phyloP scores from a whole-genome alignment of 2,888 invertebrate species.

The Caenorhabditis imperialis region DNA sequence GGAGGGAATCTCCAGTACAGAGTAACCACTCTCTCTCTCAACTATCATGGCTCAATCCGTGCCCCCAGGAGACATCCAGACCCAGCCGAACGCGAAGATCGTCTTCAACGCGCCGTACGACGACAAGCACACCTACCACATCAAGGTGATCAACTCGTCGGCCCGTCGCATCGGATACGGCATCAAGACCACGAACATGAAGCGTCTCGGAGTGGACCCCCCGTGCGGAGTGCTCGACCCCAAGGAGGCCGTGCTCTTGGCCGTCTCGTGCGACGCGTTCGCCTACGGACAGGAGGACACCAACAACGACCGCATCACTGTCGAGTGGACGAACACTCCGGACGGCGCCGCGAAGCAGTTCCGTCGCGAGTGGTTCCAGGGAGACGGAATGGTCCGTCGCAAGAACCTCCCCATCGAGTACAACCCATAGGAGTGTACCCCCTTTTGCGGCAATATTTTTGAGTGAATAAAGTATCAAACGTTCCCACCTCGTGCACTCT shows the following conservation, averaged over 20 bases:
- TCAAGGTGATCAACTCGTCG: slow-evolving; percentile 66
- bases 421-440: no score
- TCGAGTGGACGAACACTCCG: slow-evolving; percentile 67
- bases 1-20: no score
- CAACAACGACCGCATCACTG: slow-evolving; percentile 52
- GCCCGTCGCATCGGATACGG: slow-evolving; percentile 67
- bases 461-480: no score
- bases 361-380: slow-evolving; percentile 72
- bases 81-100: slow-evolving; percentile 64
- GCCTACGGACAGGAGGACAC: slow-evolving; percentile 53
- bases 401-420: slow-evolving; percentile 63
- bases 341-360: slow-evolving; percentile 68
- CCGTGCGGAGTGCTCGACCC: slow-evolving; percentile 68
- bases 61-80: slow-evolving; percentile 60
- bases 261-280: slow-evolving; percentile 53
- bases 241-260: slow-evolving; percentile 59
- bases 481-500: slow-evolving; percentile 55
- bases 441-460: no score
- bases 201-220: slow-evolving; percentile 66
- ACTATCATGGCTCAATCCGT: slow-evolving; percentile 58
- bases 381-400: slow-evolving; percentile 68
- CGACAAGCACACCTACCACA: slow-evolving; percentile 70
- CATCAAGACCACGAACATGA: slow-evolving; percentile 71
- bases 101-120: slow-evolving; percentile 72
- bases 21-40: no score